Evolutionary conservation across 2,888 invertebrate species (phyloP), one percentile per base, ranked within the genome.

Genomic region (Caenorhabditis parvicauda): DNA sequence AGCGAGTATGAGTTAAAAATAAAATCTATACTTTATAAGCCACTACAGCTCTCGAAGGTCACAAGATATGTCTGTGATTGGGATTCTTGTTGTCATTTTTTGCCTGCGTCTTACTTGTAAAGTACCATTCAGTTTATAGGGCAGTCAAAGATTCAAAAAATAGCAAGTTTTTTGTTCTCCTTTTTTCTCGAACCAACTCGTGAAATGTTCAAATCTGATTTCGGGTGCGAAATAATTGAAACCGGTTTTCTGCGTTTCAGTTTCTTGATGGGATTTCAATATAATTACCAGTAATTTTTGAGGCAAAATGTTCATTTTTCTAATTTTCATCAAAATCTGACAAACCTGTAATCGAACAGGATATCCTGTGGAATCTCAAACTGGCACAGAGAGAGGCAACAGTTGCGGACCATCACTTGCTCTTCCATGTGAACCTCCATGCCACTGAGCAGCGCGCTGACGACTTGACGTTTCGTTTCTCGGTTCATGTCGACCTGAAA

Each of bases 331-430:
- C n/a, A 32, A 32, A 32, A 32, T 12, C 7, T 7, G 41, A 38
- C 17, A 7, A 35, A 70, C 72, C 72, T 67, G 59, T 81, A 81
- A 57, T 73, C 76, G 59, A 81, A 79, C 32, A 83, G 79, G 83
- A 96, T 91, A 86, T 95, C 95, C 72, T 87, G 87, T 2, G 95
- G 95, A 82, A 96, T 92, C 82, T 89, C 90, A 82, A 94, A 92
- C 83, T 93, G 92, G 80, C 92, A 93, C 37, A 95, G 85, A 0
- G 92, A 92, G 59, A 95, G 86, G 83, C 94, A 94, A 49, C 93
- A 93, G 83, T 96, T 95, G 52, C 94, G 86, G 87, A 95, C 90
- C 92, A 95, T 92, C 82, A 72, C 72, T 55, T 76, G 77, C 52
- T 77, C 76, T 39, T 79, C 79, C 64, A 77, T 72, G 49, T 76